Conservation (phyloP, 1,140 invertebrate genomes). For the Calephelis nemesis region DNA sequence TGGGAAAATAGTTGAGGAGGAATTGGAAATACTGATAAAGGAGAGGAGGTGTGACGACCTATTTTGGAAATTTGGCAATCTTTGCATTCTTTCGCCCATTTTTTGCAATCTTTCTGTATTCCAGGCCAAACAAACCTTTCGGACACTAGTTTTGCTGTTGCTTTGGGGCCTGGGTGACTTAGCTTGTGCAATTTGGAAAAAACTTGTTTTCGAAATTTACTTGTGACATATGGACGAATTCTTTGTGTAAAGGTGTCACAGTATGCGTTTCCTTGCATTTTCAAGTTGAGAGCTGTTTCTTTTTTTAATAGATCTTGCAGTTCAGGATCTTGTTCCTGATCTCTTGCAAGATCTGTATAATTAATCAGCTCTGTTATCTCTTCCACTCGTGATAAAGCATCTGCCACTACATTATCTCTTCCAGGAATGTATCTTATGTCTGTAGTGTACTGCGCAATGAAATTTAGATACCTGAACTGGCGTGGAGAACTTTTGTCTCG, state of each 20-base stretch:
- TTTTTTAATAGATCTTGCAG: background rate
- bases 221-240: conserved; percentile 4
- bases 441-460: conserved; percentile 30
- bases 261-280: background rate
- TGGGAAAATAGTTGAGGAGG: conserved; percentile 20
- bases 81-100: conserved; percentile 19
- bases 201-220: conserved; percentile 16
- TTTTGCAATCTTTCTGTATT: conserved; percentile 19
- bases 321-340: conserved; percentile 2
- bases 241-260: conserved; percentile 1
- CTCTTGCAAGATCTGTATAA: conserved; percentile 3
- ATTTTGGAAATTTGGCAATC: conserved; percentile 27
- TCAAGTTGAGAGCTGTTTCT: background rate
- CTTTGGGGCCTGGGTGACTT: conserved; percentile 21
- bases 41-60: conserved; percentile 18
- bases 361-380: conserved; percentile 7
- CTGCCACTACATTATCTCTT: conserved; percentile 30
- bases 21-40: conserved; percentile 9
- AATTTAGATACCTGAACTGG: background rate
- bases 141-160: conserved; percentile 19
- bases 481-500: conserved; percentile 26
- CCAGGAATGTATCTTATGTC: conserved; percentile 28
- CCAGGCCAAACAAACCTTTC: conserved; percentile 26
- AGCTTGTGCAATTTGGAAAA: conserved; percentile 18
- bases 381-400: conserved; percentile 26